A percentile compares a stretch with the other conserved stretches of the same genome.
phyloP scores from a whole-genome alignment of 2,797 vertebrate species.

The Sebastes taczanowskii region DNA sequence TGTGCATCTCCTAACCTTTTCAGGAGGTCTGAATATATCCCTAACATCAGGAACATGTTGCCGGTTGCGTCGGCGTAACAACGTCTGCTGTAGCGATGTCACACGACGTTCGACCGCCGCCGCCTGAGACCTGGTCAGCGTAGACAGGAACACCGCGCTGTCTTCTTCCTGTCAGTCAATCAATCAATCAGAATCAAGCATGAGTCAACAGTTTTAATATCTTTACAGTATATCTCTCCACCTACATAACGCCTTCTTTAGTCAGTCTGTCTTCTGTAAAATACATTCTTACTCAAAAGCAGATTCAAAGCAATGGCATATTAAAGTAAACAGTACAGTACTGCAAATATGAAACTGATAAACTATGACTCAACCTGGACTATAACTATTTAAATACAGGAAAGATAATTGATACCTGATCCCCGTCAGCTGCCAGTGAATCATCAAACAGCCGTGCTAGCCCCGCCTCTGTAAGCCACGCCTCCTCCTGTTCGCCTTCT shows the following conservation, averaged over 20 bases:
- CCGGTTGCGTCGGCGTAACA: conserved; percentile 89
- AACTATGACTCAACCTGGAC: background rate
- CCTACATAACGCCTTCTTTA: background rate
- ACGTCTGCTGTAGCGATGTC: conserved; percentile 88
- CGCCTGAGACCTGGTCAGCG: conserved; percentile 91
- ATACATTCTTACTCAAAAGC: background rate
- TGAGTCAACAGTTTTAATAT: background rate
- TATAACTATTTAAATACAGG: background rate
- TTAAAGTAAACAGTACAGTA: background rate
- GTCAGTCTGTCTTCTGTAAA: background rate
- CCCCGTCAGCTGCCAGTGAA: conserved; percentile 71
- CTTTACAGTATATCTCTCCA: background rate
- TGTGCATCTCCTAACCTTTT: conserved; percentile 53
- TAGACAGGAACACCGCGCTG: conserved; percentile 88
- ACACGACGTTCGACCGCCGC: conserved; percentile 92
- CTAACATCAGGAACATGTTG: conserved; percentile 93
- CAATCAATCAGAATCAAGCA: background rate
- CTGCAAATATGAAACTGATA: background rate
- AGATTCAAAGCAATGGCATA: background rate
- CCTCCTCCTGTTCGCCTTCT: conserved; percentile 97
- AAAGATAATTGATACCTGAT: conserved; percentile 61
- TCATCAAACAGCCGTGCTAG: conserved; percentile 89
- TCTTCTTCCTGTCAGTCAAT: conserved; percentile 83
- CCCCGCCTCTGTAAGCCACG: conserved; percentile 95
- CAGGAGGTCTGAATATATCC: conserved; percentile 91